phyloP scores from a whole-genome alignment of 2,797 vertebrate genomes.

The Podarcis siculus region DNA sequence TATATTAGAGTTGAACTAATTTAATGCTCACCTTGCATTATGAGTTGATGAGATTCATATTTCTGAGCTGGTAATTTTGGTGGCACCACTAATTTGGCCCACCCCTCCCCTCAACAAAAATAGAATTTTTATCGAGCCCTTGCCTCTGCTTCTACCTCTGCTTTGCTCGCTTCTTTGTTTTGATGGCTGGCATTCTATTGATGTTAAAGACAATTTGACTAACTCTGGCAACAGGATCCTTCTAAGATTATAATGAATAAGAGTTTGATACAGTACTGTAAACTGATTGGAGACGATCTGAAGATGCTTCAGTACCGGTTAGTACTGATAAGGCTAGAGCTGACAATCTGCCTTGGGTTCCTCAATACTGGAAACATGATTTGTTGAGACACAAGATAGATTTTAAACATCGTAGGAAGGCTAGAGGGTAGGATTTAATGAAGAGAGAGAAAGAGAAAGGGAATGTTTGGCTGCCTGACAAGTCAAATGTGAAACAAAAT shows the following conservation, averaged over 20 bases:
- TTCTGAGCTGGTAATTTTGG: not conserved
- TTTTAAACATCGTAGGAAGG: slow-evolving; percentile 30
- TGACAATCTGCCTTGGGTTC: slow-evolving; percentile 30
- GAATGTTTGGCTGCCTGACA: not conserved
- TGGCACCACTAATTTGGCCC: not conserved
- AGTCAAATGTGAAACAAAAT: slow-evolving; percentile 14
- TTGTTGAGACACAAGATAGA: slow-evolving; percentile 29
- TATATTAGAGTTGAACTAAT: not conserved
- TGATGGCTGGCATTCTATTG: not conserved
- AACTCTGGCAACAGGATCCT: not conserved
- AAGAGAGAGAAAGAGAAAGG: not conserved
- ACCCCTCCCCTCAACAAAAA: not conserved
- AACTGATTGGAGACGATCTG: not conserved
- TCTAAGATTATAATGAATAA: not conserved
- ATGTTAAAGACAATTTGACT: not conserved
- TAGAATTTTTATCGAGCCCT: not conserved
- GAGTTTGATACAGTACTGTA: not conserved
- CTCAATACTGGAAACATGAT: not conserved
- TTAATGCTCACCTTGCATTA: not conserved
- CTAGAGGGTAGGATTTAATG: slow-evolving; percentile 20
- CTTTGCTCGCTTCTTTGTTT: not conserved
- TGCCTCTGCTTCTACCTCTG: not conserved
- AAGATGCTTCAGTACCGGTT: slow-evolving; percentile 1
- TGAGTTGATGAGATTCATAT: not conserved
- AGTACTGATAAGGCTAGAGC: slow-evolving; percentile 5